Base-by-base conservation (phyloP, 2,888 invertebrate species). In the Mycalesis mineus region DNA sequence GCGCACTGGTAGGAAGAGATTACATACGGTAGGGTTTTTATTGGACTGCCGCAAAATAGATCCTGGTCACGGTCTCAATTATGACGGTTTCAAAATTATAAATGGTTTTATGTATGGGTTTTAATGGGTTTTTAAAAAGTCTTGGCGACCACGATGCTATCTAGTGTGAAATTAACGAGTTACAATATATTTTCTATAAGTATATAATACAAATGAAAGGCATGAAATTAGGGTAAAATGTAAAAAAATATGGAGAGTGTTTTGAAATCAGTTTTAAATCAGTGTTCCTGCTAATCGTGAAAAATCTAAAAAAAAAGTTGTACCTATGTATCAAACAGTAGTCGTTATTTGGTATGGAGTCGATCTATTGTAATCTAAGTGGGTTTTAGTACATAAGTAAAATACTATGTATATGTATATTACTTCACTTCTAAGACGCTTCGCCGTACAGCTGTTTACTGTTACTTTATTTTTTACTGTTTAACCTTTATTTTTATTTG, bases 311-410 rank as follows among this genome's bases (percentile, higher is more conserved):
- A 70, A 69, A 72, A 74, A 68, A 77, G 69, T 64, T 80, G 82
- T 83, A 83, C 82, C 83, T 84, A 84, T 84, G 84, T 84, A 78
- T 63, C 78, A 65, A 63, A 72, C 68, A 62, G 83, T 87, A 86
- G 86, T 78, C 73, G 82, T 78, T 82, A 83, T 81, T 84, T 85
- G 77, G 75, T 84, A 85, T 81, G 83, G 73, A 80, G 74, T 85
- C 75, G 80, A 75, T 79, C 33, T 47, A 47, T 47, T 47, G 31
- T 45, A 45, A 45, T 57, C 52, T 69, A 69, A 67, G 70, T 66
- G 60, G 59, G 57, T 58, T 57, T 57, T 65, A 64, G 67, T 22
- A 42, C 39, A 55, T 69, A 70, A 71, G 68, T 66, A 53, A 51
- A 64, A 62, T 63, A 65, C 69, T 71, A 81, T 75, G 70, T 87